phyloP scores from a whole-genome alignment of 1,140 invertebrate genomes.

The Fopius arisanus region DNA sequence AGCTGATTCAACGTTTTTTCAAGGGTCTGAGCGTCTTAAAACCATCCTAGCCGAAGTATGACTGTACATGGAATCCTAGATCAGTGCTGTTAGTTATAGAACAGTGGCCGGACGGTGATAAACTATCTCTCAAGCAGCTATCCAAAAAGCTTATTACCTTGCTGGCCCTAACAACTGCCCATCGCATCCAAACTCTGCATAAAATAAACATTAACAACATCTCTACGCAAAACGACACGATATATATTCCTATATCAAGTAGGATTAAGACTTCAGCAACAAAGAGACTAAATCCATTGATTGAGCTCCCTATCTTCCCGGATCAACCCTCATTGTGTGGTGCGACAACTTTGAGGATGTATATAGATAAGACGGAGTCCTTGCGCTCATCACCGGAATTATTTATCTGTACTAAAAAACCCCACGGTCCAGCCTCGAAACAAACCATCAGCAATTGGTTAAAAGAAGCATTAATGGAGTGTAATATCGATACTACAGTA shows the following conservation, averaged over 20 bases:
- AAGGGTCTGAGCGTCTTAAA: conserved; percentile 39
- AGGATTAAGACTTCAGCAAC: background rate
- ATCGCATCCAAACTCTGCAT: conserved; percentile 23
- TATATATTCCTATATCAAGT: background rate
- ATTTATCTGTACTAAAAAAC: no score
- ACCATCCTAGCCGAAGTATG: conserved; percentile 40
- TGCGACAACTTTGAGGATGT: no score
- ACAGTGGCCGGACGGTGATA: background rate
- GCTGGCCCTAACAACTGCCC: conserved; percentile 24
- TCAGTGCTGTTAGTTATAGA: background rate
- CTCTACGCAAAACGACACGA: background rate
- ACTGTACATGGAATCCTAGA: conserved; percentile 40
- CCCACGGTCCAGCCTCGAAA: no score
- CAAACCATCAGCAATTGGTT: no score
- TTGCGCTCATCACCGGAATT: no score
- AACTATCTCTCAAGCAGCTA: background rate
- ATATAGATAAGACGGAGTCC: no score
- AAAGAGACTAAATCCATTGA: no score
- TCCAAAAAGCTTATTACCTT: conserved; percentile 20
- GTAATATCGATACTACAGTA: background rate
- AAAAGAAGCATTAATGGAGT: background rate
- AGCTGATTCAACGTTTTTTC: conserved; percentile 36
- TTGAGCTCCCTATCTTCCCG: background rate
- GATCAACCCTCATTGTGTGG: no score
- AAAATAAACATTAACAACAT: conserved; percentile 16